Conservation (phyloP, 2,888 invertebrate species). For the Arctia plantaginis region DNA sequence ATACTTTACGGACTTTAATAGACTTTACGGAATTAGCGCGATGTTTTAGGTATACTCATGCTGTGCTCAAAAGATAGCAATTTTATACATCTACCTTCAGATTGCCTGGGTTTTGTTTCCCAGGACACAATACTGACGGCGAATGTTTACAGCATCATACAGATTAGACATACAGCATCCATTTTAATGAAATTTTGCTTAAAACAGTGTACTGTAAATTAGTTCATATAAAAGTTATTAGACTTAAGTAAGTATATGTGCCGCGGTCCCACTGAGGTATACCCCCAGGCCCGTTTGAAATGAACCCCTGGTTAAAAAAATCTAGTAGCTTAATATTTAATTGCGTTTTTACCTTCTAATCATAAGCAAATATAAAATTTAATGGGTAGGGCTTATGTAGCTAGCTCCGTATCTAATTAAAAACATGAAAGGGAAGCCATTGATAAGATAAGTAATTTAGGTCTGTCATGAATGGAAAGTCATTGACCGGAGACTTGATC, state of each 20-base stretch:
- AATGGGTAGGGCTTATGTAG: conserved; percentile 25
- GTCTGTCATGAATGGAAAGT: conserved; percentile 68
- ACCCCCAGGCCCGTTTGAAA: not conserved
- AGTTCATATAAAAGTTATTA: no score
- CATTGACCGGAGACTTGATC: conserved; percentile 69
- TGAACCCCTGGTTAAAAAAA: not conserved
- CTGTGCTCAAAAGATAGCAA: not conserved
- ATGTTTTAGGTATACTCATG: not conserved
- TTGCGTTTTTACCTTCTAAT: not conserved
- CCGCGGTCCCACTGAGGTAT: not conserved
- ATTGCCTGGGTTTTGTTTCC: not conserved
- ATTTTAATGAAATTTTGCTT: not conserved
- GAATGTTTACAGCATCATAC: not conserved
- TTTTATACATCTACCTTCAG: not conserved
- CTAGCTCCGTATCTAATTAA: conserved; percentile 62
- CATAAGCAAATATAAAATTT: not conserved
- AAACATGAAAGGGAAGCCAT: conserved; percentile 73
- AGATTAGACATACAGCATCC: not conserved
- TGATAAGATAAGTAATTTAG: conserved; percentile 78
- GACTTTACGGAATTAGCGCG: not conserved
- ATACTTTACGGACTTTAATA: no score
- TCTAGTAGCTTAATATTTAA: not conserved
- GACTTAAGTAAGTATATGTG: not conserved
- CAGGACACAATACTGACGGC: not conserved
- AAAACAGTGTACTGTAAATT: not conserved